phyloP scores from a whole-genome alignment of 1,140 invertebrate genomes.

The Camponotus floridanus region DNA sequence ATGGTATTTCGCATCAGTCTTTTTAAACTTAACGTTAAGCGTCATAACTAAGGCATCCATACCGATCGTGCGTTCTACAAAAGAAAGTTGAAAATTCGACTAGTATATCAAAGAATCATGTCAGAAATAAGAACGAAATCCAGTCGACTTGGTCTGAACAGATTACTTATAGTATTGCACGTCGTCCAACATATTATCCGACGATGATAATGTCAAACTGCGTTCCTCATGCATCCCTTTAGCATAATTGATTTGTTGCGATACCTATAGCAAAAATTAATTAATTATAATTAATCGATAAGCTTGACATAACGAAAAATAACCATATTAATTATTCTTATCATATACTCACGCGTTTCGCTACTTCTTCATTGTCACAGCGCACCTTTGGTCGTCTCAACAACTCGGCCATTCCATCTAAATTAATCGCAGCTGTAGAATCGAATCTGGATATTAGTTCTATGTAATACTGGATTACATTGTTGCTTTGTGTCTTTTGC shows the following conservation, averaged over 20 bases:
- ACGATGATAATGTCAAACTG: conserved; percentile 83
- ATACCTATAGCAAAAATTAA: conserved; percentile 84
- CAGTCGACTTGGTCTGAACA: not conserved
- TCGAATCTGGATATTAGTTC: conserved; percentile 91
- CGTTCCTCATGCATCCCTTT: conserved; percentile 94
- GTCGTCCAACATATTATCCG: conserved; percentile 85
- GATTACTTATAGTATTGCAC: conserved; percentile 83
- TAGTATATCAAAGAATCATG: conserved; percentile 42
- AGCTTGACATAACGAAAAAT: not conserved
- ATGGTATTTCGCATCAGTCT: conserved; percentile 66
- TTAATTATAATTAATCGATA: not conserved
- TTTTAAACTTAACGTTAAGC: conserved; percentile 71
- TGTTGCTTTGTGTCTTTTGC: conserved; percentile 85
- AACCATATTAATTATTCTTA: not conserved
- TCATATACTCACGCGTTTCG: conserved; percentile 90
- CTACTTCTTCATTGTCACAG: conserved; percentile 92
- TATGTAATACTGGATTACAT: conserved; percentile 89
- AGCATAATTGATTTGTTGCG: conserved; percentile 94
- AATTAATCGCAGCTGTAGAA: conserved; percentile 81
- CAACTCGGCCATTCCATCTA: conserved; percentile 84
- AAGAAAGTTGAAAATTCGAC: conserved; percentile 49
- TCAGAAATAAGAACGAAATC: conserved; percentile 22
- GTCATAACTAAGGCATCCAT: conserved; percentile 60
- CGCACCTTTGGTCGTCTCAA: conserved; percentile 92
- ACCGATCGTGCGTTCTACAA: conserved; percentile 13